Evolutionary conservation across 2,888 invertebrate species (phyloP).

Genomic region (Azorinus chamasolen): DNA sequence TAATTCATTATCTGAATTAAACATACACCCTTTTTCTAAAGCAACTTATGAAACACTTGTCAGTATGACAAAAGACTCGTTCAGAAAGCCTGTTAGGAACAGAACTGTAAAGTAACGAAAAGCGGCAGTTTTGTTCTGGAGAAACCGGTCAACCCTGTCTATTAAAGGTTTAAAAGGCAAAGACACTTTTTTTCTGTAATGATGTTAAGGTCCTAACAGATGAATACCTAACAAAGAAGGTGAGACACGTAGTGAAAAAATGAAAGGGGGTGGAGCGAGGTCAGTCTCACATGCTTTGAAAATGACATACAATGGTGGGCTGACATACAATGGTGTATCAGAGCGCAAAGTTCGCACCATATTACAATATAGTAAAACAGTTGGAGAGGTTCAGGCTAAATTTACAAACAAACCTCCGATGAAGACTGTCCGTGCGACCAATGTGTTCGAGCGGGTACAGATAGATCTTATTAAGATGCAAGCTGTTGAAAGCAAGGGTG

Average conservation of each 20-base stretch:
- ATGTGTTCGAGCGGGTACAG: not conserved
- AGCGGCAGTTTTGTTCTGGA: not conserved
- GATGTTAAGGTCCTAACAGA: not conserved
- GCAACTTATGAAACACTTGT: too few species aligned
- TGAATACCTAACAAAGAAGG: not conserved
- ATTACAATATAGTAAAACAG: not conserved
- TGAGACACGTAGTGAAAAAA: not conserved
- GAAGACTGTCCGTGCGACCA: too few species aligned
- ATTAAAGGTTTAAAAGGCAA: not conserved
- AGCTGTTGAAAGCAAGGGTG: too few species aligned
- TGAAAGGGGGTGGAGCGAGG: constrained; percentile 2
- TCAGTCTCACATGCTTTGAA: not conserved
- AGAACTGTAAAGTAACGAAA: too few species aligned
- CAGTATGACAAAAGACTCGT: too few species aligned
- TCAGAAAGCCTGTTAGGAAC: too few species aligned
- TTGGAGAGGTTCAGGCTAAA: constrained; percentile 7
- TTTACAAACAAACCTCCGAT: too few species aligned
- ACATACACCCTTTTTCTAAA: too few species aligned
- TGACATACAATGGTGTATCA: too few species aligned
- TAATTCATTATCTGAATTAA: too few species aligned
- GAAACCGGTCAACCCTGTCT: not conserved
- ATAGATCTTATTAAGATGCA: too few species aligned
- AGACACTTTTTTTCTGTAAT: constrained; percentile 4
- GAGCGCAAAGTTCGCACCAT: not conserved
- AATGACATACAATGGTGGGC: not conserved